Evolutionary conservation across 2,797 vertebrate genomes (phyloP).

Genomic region (Sphenopsis melanotis): DNA sequence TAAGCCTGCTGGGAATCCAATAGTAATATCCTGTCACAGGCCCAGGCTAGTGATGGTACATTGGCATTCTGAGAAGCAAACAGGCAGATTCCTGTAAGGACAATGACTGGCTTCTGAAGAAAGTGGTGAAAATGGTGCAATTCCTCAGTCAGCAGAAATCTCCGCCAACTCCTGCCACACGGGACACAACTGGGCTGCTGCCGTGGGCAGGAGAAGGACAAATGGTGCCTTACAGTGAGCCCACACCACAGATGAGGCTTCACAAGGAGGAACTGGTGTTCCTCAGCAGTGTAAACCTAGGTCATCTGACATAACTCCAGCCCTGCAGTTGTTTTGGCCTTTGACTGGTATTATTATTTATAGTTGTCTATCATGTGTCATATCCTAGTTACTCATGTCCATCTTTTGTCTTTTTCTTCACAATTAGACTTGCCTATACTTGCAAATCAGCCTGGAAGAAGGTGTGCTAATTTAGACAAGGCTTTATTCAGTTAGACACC

Average conservation of each 20-base stretch:
- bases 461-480: not conserved
- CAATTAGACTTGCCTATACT: not conserved
- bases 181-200: not conserved
- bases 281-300: not conserved
- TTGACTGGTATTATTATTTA: not conserved
- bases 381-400: not conserved
- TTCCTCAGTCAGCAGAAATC: not conserved
- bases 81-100: not conserved
- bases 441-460: not conserved
- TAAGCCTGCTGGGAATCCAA: not conserved
- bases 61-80: not conserved
- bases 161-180: rapidly evolving
- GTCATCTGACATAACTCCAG: not conserved
- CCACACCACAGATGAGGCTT: not conserved
- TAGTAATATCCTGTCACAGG: not conserved
- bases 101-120: not conserved
- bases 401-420: not conserved
- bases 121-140: not conserved
- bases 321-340: not conserved
- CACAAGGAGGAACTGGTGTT: not conserved
- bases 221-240: not conserved
- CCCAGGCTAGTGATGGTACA: not conserved
- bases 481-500: not conserved
- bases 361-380: not conserved
- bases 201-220: not conserved